Evolutionary conservation across 2,797 vertebrate genomes (phyloP).

Genomic region (Leptodactylus fallax): DNA sequence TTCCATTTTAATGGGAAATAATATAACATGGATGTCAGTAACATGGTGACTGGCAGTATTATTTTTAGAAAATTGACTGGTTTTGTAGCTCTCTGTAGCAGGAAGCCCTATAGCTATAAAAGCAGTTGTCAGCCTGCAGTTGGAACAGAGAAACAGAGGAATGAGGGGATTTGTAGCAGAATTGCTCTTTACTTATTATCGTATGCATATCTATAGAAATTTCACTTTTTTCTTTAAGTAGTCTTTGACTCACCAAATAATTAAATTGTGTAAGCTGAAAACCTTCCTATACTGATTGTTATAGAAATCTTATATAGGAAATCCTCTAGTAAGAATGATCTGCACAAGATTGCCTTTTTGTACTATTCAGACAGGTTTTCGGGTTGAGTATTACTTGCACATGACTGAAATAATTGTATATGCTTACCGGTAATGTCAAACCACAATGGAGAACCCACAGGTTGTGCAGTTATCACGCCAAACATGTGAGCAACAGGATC

Average conservation of each 20-base stretch:
- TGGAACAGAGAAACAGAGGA: too few relatives aligned
- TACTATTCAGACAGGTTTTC: background rate
- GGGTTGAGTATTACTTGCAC: slow-evolving; percentile 19
- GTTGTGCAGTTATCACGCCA: slow-evolving; percentile 90
- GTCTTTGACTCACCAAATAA: background rate
- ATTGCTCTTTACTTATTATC: background rate
- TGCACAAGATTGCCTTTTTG: slow-evolving; percentile 4
- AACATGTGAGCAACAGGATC: slow-evolving; percentile 97
- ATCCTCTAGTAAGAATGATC: background rate
- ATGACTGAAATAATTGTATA: slow-evolving; percentile 47
- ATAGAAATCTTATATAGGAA: background rate
- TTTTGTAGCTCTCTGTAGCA: too few relatives aligned
- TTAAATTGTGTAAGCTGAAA: background rate
- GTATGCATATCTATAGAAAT: background rate
- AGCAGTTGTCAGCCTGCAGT: too few relatives aligned
- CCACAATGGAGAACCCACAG: slow-evolving; percentile 87
- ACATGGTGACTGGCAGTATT: background rate
- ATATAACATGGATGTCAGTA: background rate
- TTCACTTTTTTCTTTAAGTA: background rate
- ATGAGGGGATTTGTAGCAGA: background rate
- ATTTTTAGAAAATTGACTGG: background rate
- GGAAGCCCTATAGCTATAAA: too few relatives aligned
- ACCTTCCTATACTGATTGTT: background rate
- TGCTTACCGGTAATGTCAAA: slow-evolving; percentile 96
- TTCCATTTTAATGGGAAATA: background rate